Evolutionary conservation across 1,140 invertebrate genomes (phyloP).

Genomic region (Drosophila mojavensis): DNA sequence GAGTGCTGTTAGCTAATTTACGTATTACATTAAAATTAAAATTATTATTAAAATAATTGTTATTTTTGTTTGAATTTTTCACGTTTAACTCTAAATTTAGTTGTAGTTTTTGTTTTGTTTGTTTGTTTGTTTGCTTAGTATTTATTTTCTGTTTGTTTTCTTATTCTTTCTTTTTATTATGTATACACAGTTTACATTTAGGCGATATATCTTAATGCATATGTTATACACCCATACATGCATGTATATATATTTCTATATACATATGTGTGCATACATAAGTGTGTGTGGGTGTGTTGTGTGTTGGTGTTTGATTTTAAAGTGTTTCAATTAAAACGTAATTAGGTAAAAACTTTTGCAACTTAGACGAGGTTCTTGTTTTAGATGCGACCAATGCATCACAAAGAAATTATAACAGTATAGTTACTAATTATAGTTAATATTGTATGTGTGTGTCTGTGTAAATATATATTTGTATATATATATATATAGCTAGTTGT

Average conservation of each 20-base stretch:
- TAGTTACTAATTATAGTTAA: constrained; percentile 42
- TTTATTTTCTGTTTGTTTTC: constrained; percentile 30
- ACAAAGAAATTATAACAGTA: constrained; percentile 75
- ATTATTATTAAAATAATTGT: constrained; percentile 20
- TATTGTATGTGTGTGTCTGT: constrained; percentile 28
- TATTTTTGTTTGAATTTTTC: constrained; percentile 14
- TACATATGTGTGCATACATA: constrained; percentile 33
- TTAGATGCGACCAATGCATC: constrained; percentile 83
- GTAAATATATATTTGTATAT: constrained; percentile 32
- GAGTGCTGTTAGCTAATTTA: constrained; percentile 27
- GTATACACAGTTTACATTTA: constrained; percentile 68
- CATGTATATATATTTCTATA: constrained; percentile 43
- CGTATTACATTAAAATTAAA: constrained; percentile 31
- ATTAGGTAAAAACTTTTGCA: constrained; percentile 66
- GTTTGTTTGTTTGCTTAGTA: constrained; percentile 18
- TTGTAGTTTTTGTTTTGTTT: constrained; percentile 38
- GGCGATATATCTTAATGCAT: constrained; percentile 16
- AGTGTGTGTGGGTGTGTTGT: constrained; percentile 13
- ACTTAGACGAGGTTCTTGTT: constrained; percentile 76
- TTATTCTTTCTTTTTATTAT: constrained; percentile 50
- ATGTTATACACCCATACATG: constrained; percentile 37
- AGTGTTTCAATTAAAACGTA: constrained; percentile 48
- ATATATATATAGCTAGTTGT: constrained; percentile 53
- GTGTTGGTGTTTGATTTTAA: constrained; percentile 28
- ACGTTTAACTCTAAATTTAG: constrained; percentile 59